Conservation (phyloP, 2,113 vertebrate species). For the Oceanodroma tethys region DNA sequence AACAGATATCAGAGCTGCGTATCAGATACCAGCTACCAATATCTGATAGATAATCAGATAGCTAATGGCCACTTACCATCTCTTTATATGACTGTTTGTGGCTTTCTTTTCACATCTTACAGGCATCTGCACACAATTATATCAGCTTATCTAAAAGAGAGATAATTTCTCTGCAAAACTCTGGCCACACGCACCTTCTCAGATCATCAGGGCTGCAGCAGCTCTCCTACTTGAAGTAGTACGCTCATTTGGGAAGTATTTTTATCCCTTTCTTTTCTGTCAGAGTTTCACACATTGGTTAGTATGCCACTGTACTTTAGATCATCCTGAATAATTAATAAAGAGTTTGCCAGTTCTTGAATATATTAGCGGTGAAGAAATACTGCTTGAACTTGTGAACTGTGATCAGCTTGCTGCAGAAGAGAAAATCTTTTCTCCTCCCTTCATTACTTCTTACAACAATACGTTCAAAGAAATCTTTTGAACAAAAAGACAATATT, state of each 20-base stretch:
- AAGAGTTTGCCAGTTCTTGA: constrained; percentile 21
- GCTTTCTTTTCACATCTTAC: background rate
- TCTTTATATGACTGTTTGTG: background rate
- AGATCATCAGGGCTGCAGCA: background rate
- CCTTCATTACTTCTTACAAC: constrained; percentile 13
- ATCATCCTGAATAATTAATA: constrained; percentile 63
- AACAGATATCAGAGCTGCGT: background rate
- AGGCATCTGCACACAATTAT: fast-evolving
- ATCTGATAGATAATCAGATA: background rate
- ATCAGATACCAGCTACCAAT: background rate
- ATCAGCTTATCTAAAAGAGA: background rate
- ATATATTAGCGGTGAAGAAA: constrained; percentile 39
- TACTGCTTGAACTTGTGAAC: constrained; percentile 53
- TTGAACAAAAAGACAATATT: constrained; percentile 14
- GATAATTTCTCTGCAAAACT: background rate
- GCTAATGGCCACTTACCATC: background rate
- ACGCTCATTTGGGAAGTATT: background rate
- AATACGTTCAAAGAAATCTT: background rate
- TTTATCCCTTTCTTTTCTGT: background rate
- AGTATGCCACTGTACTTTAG: background rate
- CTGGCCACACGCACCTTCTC: background rate
- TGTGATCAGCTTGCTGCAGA: background rate
- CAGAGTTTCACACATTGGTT: background rate
- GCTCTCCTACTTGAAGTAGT: background rate
- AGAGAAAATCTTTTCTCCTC: background rate